Conservation (phyloP, 2,113 vertebrate species). For the Aegithalos caudatus region DNA sequence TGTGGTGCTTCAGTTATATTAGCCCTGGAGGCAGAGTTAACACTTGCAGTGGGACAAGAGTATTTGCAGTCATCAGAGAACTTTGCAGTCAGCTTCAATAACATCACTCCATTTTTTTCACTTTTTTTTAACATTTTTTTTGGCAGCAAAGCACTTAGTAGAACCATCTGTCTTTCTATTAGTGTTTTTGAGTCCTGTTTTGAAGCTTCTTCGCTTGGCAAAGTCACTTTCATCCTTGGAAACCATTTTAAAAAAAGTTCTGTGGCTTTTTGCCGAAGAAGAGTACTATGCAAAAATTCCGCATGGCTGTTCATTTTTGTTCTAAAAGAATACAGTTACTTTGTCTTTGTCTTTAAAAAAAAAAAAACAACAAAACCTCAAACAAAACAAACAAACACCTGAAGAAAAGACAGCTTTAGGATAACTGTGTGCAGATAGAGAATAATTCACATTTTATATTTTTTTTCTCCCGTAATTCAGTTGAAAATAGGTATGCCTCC, state of each 20-base stretch:
- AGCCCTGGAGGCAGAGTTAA: conserved; percentile 80
- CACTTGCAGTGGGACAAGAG: conserved; percentile 77
- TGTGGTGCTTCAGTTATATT: conserved; percentile 73
- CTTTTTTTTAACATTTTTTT: conserved; percentile 75
- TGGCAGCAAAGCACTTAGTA: conserved; percentile 91
- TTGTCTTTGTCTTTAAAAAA: conserved; percentile 71
- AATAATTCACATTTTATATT: not conserved
- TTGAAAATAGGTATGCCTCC: not conserved
- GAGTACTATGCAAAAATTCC: conserved; percentile 80
- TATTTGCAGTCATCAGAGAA: conserved; percentile 82
- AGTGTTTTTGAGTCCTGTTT: conserved; percentile 89
- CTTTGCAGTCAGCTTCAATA: conserved; percentile 89
- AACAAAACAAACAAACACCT: not conserved
- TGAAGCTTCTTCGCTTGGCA: conserved; percentile 89
- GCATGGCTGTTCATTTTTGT: conserved; percentile 89
- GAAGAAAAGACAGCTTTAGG: not conserved
- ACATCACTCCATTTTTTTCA: conserved; percentile 81
- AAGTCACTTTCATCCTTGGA: conserved; percentile 94
- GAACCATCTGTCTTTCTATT: conserved; percentile 99
- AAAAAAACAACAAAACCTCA: not conserved
- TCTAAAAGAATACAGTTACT: conserved; percentile 75
- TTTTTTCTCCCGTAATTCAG: not conserved
- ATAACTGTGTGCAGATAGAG: not conserved
- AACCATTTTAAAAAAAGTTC: conserved; percentile 89
- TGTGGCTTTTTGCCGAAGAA: conserved; percentile 88